phyloP scores from a whole-genome alignment of 2,888 invertebrate species.

The Harpalus rufipes region DNA sequence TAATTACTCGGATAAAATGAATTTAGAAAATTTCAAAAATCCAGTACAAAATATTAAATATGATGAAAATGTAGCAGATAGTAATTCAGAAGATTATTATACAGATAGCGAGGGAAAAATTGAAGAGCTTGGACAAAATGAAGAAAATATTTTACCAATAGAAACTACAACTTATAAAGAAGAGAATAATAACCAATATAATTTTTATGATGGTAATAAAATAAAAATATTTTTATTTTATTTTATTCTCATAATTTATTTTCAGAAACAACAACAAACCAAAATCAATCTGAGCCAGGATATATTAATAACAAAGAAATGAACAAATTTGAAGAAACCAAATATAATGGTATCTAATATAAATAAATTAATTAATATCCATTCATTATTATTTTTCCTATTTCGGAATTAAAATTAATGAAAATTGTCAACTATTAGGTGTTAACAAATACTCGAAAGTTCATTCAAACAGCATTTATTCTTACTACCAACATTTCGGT shows the following conservation, averaged over 20 bases:
- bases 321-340: background rate
- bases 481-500: no score
- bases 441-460: no score
- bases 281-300: background rate
- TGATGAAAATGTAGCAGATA: background rate
- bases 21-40: background rate
- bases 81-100: conserved; percentile 20
- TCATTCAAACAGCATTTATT: no score
- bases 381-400: no score
- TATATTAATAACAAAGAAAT: background rate
- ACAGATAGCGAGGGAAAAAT: conserved; percentile 9
- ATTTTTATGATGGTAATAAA: background rate
- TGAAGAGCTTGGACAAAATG: conserved; percentile 13
- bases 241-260: no score
- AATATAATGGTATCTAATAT: background rate
- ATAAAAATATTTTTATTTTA: no score
- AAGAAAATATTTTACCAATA: background rate
- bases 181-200: background rate
- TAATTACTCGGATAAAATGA: conserved; percentile 12
- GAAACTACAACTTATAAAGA: background rate
- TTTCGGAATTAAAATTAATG: no score
- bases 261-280: no score
- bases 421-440: no score
- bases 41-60: conserved; percentile 7
- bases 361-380: no score